Base-by-base conservation (phyloP, 2,888 invertebrate genomes). In the Acrobasis suavella region DNA sequence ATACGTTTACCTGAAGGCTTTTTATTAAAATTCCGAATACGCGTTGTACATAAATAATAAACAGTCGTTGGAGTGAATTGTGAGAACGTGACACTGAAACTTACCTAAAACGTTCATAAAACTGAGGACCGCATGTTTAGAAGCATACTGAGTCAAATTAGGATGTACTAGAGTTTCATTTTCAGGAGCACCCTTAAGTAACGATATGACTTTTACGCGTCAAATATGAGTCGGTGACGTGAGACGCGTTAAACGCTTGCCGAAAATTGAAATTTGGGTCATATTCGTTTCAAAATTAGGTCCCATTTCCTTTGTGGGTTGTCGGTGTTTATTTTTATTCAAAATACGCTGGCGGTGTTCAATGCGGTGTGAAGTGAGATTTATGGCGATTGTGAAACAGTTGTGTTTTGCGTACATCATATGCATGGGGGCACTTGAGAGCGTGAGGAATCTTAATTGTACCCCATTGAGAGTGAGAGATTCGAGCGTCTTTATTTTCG, bases 381-480 rank as follows among this genome's bases (percentile, higher is more conserved):
- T 89, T 87, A 87, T 82, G 74, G 72, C 72, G 69, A 77, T 80
- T 79, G 84, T 78, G 80, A 82, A 83, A 87, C 82, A 82, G 86
- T 81, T 79, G 80, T 75, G 78, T 82, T 80, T 86, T 78, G 80
- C 76, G 74, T 77, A 72, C 76, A 81, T 74, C 77, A 73, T 81
- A 87, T 85, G 85, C 83, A 83, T 80, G 82, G 72, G 75, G 81
- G 78, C 81, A 75, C 81, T 77, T 73, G 66, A 69, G 75, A 79
- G 80, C 82, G 83, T 73, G 72, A 72, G 81, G 89, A 91, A 90
- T 91, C 81, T 90, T 91, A 91, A 91, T 91, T 90, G 89, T 87
- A 74, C 76, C 81, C 85, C 88, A 88, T 89, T 89, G 86, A 89
- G 86, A 85, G 80, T 85, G 86, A 89, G 86, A 85, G 80, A 85